phyloP scores from a whole-genome alignment of 2,888 invertebrate species.

The Coenonympha arcania region DNA sequence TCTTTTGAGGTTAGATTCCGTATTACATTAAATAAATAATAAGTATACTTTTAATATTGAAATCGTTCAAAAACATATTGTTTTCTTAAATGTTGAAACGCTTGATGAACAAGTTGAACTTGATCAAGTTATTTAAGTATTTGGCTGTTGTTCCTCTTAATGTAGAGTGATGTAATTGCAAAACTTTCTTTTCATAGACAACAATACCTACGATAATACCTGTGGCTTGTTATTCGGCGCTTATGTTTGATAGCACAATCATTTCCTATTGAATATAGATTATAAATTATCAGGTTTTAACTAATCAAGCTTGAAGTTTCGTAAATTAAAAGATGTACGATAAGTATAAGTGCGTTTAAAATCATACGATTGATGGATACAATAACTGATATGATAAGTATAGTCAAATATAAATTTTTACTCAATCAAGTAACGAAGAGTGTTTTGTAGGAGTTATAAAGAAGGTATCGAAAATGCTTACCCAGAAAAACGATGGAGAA shows the following conservation, averaged over 20 bases:
- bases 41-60: too few species aligned
- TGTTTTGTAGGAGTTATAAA: neutral
- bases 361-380: conserved; percentile 5
- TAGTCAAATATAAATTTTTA: conserved; percentile 1
- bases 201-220: neutral
- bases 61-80: too few species aligned
- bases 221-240: neutral
- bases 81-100: too few species aligned
- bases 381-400: conserved; percentile 10
- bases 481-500: neutral
- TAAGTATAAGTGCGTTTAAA: neutral
- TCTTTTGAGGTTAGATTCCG: too few species aligned
- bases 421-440: neutral
- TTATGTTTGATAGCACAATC: neutral
- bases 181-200: neutral
- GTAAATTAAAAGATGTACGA: too few species aligned
- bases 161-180: neutral
- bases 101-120: too few species aligned
- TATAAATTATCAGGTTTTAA: neutral
- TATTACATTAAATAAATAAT: too few species aligned
- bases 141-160: too few species aligned
- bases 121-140: too few species aligned
- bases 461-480: neutral
- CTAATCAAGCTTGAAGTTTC: neutral
- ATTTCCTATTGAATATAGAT: neutral